phyloP scores from a whole-genome alignment of 2,888 invertebrate genomes.

The Phrixothrix hirtus region DNA sequence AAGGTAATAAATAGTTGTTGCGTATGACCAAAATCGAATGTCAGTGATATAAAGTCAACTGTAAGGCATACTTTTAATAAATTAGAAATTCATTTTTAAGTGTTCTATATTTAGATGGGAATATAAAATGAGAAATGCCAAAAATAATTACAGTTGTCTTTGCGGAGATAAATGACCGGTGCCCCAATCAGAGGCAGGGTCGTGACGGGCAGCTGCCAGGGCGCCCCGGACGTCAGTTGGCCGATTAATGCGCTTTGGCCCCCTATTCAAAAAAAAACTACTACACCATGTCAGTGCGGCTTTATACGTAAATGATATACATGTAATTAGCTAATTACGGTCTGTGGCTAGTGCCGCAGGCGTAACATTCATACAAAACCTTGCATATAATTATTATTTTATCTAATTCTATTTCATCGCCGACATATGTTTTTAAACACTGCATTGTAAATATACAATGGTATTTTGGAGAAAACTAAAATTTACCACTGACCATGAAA shows the following conservation, averaged over 20 bases:
- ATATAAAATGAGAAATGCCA: constrained; percentile 30
- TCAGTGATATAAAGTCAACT: no score
- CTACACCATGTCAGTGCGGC: constrained; percentile 32
- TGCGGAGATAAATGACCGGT: constrained; percentile 43
- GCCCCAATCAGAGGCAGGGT: constrained; percentile 31
- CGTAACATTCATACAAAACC: constrained; percentile 27
- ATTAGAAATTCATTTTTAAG: not conserved
- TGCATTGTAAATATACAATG: constrained; percentile 21
- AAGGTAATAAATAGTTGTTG: no score
- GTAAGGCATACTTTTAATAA: no score
- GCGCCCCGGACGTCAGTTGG: constrained; percentile 36
- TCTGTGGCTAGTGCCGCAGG: constrained; percentile 27
- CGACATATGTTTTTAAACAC: constrained; percentile 23
- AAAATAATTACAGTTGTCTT: constrained; percentile 45
- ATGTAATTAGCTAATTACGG: constrained; percentile 38
- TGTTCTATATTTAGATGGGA: not conserved
- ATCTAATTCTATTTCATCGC: constrained; percentile 27
- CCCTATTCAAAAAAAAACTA: constrained; percentile 30
- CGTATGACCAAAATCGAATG: no score
- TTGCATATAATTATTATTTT: constrained; percentile 34
- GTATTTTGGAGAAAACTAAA: constrained; percentile 13
- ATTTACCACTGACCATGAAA: constrained; percentile 7
- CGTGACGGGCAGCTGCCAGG: constrained; percentile 35
- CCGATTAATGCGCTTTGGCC: constrained; percentile 34
- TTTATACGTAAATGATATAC: constrained; percentile 36